Evolutionary conservation across 2,797 vertebrate genomes (phyloP).

Genomic region (Macroramphosus scolopax): DNA sequence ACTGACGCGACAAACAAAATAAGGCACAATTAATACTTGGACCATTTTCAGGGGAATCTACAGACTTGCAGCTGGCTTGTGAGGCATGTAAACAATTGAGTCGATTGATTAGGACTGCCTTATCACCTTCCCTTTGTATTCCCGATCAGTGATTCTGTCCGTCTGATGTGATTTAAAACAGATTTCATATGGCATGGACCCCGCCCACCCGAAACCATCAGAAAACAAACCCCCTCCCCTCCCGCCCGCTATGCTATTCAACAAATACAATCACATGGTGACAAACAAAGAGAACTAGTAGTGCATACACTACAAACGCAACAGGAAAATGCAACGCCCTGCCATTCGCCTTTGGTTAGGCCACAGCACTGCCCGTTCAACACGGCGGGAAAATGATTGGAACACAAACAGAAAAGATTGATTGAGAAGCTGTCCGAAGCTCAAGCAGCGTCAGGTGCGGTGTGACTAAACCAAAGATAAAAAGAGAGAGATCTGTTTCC

Average conservation of each 20-base stretch:
- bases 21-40: conserved; percentile 97
- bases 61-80: conserved; percentile 79
- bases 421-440: conserved; percentile 63
- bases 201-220: neutral
- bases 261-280: conserved; percentile 79
- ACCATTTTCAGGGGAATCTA: conserved; percentile 74
- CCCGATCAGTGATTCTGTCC: conserved; percentile 59
- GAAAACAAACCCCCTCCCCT: conserved; percentile 5
- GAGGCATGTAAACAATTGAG: conserved; percentile 76
- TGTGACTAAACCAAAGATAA: conserved; percentile 61
- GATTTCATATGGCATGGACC: conserved; percentile 50
- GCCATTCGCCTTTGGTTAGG: conserved; percentile 42
- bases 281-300: conserved; percentile 73
- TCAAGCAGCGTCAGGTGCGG: conserved; percentile 59
- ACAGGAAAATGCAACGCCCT: conserved; percentile 53
- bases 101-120: conserved; percentile 67
- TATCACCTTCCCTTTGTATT: conserved; percentile 71
- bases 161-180: conserved; percentile 62
- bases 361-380: conserved; percentile 41
- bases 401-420: conserved; percentile 30
- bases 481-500: conserved; percentile 47
- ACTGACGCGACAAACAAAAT: conserved; percentile 87
- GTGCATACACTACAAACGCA: conserved; percentile 76
- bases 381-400: conserved; percentile 5
- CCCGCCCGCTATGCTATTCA: conserved; percentile 46